These are phyloP conservation scores for Poeciliopsis turneri DNA, from an alignment of 2,797 vertebrate genomes.

Conservation along the genomic window DNA sequence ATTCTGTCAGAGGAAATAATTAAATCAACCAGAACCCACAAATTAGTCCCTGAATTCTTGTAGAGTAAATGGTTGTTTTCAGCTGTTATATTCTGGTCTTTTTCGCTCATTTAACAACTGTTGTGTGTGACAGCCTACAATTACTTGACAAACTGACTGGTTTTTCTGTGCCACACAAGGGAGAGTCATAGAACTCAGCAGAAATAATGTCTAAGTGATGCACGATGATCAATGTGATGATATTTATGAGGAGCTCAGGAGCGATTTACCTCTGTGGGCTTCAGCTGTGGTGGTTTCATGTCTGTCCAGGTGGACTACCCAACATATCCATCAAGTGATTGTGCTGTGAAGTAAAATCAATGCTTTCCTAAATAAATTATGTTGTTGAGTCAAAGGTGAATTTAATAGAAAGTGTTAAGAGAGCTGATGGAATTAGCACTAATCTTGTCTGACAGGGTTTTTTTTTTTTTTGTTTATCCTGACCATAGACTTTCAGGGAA, in stretches of 20 bases:
- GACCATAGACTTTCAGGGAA: conserved; percentile 51
- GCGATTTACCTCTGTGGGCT: conserved; percentile 1
- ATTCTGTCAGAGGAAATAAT: conserved; percentile 31
- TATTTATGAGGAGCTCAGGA: not conserved
- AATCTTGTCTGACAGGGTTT: conserved; percentile 64
- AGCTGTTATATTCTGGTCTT: not conserved
- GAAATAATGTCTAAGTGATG: conserved; percentile 28
- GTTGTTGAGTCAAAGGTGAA: conserved; percentile 62
- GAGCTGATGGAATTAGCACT: conserved; percentile 58
- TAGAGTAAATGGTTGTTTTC: conserved; percentile 15
- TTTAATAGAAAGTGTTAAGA: conserved; percentile 63
- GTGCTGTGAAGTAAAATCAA: conserved; percentile 68
- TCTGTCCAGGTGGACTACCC: conserved; percentile 34
- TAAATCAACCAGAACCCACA: conserved; percentile 21
- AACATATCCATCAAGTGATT: conserved; percentile 68
- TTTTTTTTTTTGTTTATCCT: conserved; percentile 41
- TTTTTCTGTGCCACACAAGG: conserved; percentile 12
- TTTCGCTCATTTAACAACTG: conserved; percentile 7
- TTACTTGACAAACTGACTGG: conserved; percentile 21
- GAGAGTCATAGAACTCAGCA: conserved; percentile 43
- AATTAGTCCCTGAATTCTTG: conserved; percentile 14
- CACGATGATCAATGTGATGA: conserved; percentile 17
- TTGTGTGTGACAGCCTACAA: not conserved
- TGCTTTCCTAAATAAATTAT: conserved; percentile 68
- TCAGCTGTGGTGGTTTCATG: conserved; percentile 21